These are phyloP conservation scores for Eupithecia abbreviata DNA, from an alignment of 2,888 invertebrate species.

Conservation along the genomic window DNA sequence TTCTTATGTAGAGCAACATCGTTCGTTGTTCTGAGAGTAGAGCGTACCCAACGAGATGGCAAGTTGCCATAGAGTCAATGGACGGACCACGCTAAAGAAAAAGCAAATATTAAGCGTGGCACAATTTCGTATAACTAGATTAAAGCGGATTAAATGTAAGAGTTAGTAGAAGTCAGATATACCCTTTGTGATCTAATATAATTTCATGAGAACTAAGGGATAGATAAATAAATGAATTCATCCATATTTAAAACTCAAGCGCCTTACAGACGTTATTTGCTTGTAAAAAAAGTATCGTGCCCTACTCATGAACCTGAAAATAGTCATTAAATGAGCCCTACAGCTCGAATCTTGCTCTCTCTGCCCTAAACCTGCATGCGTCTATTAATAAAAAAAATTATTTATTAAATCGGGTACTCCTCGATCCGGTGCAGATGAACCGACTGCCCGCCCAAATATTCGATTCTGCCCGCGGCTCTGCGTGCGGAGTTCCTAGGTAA, in stretches of 20 bases:
- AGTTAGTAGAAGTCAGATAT: background rate
- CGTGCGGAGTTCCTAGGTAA: background rate
- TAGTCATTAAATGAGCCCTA: background rate
- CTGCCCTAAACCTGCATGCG: background rate
- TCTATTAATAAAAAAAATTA: background rate
- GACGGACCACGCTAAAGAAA: constrained; percentile 44
- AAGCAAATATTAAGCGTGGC: constrained; percentile 36
- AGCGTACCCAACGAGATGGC: constrained; percentile 46
- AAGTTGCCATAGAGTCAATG: constrained; percentile 47
- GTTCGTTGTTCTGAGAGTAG: constrained; percentile 46
- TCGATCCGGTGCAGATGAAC: constrained; percentile 2
- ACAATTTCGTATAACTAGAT: constrained; percentile 29
- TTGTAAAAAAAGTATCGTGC: background rate
- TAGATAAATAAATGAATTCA: background rate
- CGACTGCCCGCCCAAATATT: background rate
- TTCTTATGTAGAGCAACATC: constrained; percentile 47
- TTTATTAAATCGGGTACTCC: background rate
- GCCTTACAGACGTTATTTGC: background rate
- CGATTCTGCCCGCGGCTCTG: background rate
- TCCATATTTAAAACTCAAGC: background rate
- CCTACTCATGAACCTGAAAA: background rate
- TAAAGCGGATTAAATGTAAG: constrained; percentile 14
- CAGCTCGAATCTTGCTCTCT: background rate
- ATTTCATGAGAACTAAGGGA: background rate
- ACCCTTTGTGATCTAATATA: background rate